Evolutionary conservation across 2,113 vertebrate species (phyloP).

Genomic region (Symphodus melops): DNA sequence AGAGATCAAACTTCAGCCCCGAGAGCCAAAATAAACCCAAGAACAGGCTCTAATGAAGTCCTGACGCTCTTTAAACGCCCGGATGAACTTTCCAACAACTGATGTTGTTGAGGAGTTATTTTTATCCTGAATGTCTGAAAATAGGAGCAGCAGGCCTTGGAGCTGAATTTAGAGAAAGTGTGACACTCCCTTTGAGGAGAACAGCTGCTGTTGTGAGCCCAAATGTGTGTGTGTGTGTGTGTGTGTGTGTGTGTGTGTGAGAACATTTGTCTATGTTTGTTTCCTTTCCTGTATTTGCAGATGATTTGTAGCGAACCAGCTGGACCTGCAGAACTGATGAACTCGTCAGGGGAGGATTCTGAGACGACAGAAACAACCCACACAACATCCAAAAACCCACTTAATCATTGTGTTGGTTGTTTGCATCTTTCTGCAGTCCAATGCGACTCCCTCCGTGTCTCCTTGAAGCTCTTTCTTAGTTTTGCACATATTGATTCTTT

Average conservation of each 20-base stretch:
- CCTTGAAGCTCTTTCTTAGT: too few relatives aligned
- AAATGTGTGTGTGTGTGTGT: constrained; percentile 17
- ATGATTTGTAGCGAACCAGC: constrained; percentile 22
- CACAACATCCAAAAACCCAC: too few relatives aligned
- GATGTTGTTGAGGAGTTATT: constrained; percentile 58
- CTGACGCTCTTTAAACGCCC: neutral
- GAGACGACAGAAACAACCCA: neutral
- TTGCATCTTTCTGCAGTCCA: too few relatives aligned
- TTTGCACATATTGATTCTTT: too few relatives aligned
- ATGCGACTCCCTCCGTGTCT: too few relatives aligned
- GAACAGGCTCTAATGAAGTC: constrained; percentile 6
- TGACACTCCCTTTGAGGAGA: constrained; percentile 36
- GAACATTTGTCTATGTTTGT: constrained; percentile 3
- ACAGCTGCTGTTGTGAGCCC: constrained; percentile 54
- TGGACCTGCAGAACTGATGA: neutral
- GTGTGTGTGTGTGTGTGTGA: constrained; percentile 11
- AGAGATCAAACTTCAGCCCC: neutral
- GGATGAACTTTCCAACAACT: constrained; percentile 27
- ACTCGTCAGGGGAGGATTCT: neutral
- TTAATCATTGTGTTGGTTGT: too few relatives aligned
- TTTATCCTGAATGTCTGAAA: constrained; percentile 60
- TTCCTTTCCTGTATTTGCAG: neutral
- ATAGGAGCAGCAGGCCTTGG: constrained; percentile 54
- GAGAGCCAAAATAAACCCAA: constrained; percentile 17
- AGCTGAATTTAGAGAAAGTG: constrained; percentile 60